Base-by-base conservation (phyloP, 2,113 vertebrate genomes). In the Trematomus loennbergii region DNA sequence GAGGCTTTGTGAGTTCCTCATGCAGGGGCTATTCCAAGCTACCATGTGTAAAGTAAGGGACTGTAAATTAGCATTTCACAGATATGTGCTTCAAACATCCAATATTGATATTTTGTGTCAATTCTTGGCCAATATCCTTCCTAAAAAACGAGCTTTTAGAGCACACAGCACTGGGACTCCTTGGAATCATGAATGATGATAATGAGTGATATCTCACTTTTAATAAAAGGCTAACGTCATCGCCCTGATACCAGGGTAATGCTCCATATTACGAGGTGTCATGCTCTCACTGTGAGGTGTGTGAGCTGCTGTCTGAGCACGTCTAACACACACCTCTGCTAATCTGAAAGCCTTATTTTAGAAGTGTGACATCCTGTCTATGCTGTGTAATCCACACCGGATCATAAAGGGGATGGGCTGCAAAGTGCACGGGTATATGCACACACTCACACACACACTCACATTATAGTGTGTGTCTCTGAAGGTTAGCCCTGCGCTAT, bases 321-420 rank as follows among this genome's bases (percentile, higher is more conserved):
- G 74, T 87, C 89, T 87, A 69, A 78, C 81, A 83, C 89, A 76
- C 85, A 81, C 73, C 81, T 48, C 40, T 2, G 53, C 66, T 88
- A 82, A 88, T 89, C 88, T 52, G 81, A 81, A 82, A 59, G 67
- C 58, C 84, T 88, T 90, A 88, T 94, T 91, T 90, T 75, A 76
- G 82, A 91, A 89, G 90, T 93, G 91, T 91, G 85, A 94, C 90
- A 89, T 94, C 93, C 93, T 92, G 92, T 94, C 90, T 93, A 46
- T 81, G 74, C 66, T 81, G 75, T 78, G 78, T 87, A 86, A 88
- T 83, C 81, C 74, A 78, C 57, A 57, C 49, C 5, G 3, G 54
- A 78, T 86, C 75, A 72, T 75, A 75, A 80, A 79, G 53, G 25
- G 55, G 43, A 57, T 33, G 25, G 64, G 50, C 58, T 75, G 62